phyloP scores from a whole-genome alignment of 2,113 vertebrate genomes.

The Heterocephalus glaber region DNA sequence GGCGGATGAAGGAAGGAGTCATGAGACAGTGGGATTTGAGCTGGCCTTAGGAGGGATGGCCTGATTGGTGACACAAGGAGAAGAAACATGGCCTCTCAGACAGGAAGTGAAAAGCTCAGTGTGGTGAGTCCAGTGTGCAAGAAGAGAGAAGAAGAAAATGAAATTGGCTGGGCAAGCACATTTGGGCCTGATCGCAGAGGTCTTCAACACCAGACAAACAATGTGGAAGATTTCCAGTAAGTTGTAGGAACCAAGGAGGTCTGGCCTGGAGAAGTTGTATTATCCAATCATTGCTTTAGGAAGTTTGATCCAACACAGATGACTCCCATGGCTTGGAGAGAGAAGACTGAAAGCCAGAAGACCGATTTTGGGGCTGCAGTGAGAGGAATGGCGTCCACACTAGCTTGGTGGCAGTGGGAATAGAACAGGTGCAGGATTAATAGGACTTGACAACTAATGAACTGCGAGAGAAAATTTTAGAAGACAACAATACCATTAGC shows the following conservation, averaged over 20 bases:
- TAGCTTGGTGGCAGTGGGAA: not conserved
- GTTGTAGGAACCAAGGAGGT: not conserved
- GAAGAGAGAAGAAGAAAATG: not conserved
- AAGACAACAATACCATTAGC: not conserved
- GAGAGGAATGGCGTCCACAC: not conserved
- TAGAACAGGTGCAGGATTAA: not conserved
- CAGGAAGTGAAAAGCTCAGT: not conserved
- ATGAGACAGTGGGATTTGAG: not conserved
- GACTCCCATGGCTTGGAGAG: not conserved
- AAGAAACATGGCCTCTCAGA: not conserved
- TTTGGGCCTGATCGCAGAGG: not conserved
- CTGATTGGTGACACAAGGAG: not conserved
- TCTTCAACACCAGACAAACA: not conserved
- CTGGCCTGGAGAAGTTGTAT: not conserved
- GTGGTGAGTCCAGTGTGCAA: not conserved
- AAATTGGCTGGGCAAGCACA: not conserved
- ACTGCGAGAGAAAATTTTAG: not conserved
- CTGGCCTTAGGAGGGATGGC: not conserved
- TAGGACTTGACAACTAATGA: not conserved
- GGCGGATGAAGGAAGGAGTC: not conserved
- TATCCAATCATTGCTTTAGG: not conserved
- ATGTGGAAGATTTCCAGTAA: not conserved
- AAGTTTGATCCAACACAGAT: not conserved
- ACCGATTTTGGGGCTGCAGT: no score
- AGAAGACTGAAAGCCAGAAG: not conserved